Conservation (phyloP, 2,113 vertebrate genomes). For the Polyodon spathula region DNA sequence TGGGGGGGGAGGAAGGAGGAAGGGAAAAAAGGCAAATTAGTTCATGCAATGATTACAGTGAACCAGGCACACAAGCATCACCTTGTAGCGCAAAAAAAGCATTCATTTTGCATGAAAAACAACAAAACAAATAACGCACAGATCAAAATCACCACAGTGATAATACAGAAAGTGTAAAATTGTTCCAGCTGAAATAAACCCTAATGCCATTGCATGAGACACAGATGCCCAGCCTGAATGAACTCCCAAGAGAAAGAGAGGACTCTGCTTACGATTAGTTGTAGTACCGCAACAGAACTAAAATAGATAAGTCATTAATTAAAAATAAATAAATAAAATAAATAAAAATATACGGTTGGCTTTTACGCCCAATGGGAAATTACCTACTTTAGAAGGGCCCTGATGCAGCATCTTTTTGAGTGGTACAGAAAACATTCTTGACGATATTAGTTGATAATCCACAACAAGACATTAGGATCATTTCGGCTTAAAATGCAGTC, state of each 20-base stretch:
- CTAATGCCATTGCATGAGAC: neutral
- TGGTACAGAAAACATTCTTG: neutral
- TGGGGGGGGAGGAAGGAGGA: slow-evolving; percentile 10
- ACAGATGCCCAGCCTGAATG: neutral
- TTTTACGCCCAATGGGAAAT: no score
- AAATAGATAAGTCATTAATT: no score
- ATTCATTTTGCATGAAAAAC: slow-evolving; percentile 17
- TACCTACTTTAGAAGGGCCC: no score
- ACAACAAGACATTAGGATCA: slow-evolving; percentile 7
- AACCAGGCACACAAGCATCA: slow-evolving; percentile 49
- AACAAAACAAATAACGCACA: slow-evolving; percentile 31
- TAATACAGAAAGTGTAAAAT: slow-evolving; percentile 23
- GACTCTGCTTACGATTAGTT: no score
- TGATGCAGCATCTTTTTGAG: neutral
- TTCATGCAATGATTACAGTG: slow-evolving; percentile 71
- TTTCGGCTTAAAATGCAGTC: neutral
- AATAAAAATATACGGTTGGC: no score
- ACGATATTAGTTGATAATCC: neutral
- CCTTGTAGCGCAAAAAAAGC: slow-evolving; percentile 33
- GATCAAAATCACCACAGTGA: slow-evolving; percentile 40
- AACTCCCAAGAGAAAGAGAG: no score
- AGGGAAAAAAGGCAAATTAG: slow-evolving; percentile 58
- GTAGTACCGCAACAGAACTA: no score
- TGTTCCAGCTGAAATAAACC: neutral
- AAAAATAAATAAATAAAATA: no score